Base-by-base conservation (phyloP, 2,113 vertebrate species). In the Cyanoliseus patagonus region DNA sequence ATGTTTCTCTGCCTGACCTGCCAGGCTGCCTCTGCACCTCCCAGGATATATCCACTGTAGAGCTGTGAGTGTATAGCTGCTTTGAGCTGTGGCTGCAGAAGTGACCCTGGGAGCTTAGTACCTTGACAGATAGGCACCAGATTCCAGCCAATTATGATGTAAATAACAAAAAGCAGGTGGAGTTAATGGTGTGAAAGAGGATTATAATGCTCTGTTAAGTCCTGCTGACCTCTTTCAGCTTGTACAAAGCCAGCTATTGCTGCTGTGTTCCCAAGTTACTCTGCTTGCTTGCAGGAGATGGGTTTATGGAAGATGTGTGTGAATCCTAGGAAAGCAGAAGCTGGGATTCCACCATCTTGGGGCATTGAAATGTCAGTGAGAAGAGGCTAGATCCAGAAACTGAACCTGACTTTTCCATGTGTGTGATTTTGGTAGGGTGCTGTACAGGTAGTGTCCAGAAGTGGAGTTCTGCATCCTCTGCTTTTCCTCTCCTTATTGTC, bases 271-370 rank as follows among this genome's bases (percentile, higher is more conserved):
- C 30, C 62, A 41, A 25, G 16, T 6, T 0, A 6, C 51, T 66
- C 17, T 0, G 0, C 59, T 28, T 1, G 0, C 64, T 72, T 1
- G 1, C 39, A 13, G 81, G 55, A 18, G 3, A 3, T 8, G 55
- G 11, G 3, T 55, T 83, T 83, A 33, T 66, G 66, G 80, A 57
- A 37, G 63, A 11, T 46, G 16, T 1, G 2, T 46, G 18, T 55
- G 80, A 33, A 55, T 49, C 35, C 44, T n/a, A 35, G 69, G 39
- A 67, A 39, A 42, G n/a, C 9, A 23, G 49, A 41, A 86, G 24
- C 41, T 67, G n/a, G 52, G 33, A 57, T 92, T 37, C n/a, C 37
- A 11, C 13, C 3, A 1, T 89, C 47, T 31, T 0, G 0, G 28
- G 46, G 13, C n/a, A 33, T 46, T 59, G 37, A 59, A n/a, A 39